Percentiles rank a stretch among this genome's conserved stretches.
These are phyloP conservation scores for Stramonita haemastoma DNA, from an alignment of 2,888 invertebrate genomes.

Conservation along the genomic window DNA sequence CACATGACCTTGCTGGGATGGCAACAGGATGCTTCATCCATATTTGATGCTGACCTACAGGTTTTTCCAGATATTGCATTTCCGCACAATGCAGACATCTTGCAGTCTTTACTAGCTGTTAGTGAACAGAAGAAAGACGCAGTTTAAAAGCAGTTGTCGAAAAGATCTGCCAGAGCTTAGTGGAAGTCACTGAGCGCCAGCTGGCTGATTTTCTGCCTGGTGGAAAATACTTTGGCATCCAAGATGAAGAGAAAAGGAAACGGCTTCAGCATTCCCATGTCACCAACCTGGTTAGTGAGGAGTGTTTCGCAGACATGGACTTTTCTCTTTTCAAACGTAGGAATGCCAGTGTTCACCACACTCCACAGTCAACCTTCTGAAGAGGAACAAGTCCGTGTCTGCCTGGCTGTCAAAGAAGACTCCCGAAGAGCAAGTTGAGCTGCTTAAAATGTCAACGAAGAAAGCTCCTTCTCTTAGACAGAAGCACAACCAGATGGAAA, in stretches of 20 bases:
- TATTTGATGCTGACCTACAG: background rate
- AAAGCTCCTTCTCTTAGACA: slow-evolving; percentile 2
- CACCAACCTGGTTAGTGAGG: slow-evolving; percentile 30
- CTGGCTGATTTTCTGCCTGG: slow-evolving; percentile 30
- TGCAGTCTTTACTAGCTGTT: slow-evolving; percentile 1
- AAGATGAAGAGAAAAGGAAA: background rate
- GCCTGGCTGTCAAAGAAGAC: background rate
- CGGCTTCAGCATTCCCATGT: slow-evolving; percentile 19
- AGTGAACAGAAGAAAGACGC: background rate
- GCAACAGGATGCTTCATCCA: background rate
- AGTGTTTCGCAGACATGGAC: slow-evolving; percentile 33
- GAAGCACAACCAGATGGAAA: slow-evolving; percentile 13
- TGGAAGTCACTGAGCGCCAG: slow-evolving; percentile 15
- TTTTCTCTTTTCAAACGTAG: slow-evolving; percentile 36
- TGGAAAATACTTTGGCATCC: slow-evolving; percentile 24
- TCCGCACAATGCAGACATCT: background rate
- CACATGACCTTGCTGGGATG: background rate
- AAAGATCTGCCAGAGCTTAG: background rate
- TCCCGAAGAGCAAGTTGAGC: background rate
- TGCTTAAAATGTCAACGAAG: slow-evolving; percentile 19
- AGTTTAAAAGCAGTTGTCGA: background rate
- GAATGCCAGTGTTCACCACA: slow-evolving; percentile 30
- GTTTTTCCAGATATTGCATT: background rate
- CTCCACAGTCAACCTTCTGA: slow-evolving; percentile 36
- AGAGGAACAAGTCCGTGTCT: slow-evolving; percentile 33